These are phyloP conservation scores for Campoletis raptor DNA, from an alignment of 2,888 invertebrate species.

Conservation along the genomic window DNA sequence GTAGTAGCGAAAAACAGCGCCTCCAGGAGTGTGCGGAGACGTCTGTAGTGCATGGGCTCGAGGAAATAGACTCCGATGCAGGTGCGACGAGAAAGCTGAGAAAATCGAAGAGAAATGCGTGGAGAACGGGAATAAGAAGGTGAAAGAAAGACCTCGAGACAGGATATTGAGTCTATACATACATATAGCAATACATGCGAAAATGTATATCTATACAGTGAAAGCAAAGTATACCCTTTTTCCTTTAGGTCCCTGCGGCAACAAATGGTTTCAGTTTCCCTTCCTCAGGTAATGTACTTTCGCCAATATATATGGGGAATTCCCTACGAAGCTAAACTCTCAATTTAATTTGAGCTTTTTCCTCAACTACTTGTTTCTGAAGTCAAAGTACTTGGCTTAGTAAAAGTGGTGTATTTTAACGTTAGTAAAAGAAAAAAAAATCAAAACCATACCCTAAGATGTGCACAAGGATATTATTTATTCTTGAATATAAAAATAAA, in stretches of 20 bases:
- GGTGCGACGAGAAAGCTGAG: conserved; percentile 55
- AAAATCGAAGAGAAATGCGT: conserved; percentile 63
- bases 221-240: conserved; percentile 46
- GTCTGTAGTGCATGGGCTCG: conserved; percentile 41
- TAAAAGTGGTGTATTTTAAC: background rate
- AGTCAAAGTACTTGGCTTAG: background rate
- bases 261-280: conserved; percentile 65
- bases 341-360: conserved; percentile 19
- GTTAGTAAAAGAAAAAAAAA: background rate
- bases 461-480: background rate
- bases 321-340: background rate
- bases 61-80: conserved; percentile 64
- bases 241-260: conserved; percentile 58
- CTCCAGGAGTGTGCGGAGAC: conserved; percentile 48
- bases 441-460: background rate
- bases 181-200: background rate
- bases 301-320: conserved; percentile 13
- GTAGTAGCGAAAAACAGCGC: conserved; percentile 18
- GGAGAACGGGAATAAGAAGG: conserved; percentile 42
- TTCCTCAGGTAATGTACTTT: conserved; percentile 21
- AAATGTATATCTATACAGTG: background rate
- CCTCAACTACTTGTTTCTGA: background rate
- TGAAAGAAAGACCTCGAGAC: conserved; percentile 35
- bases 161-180: conserved; percentile 13
- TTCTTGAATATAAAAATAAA: background rate